Base-by-base conservation (phyloP, 2,888 invertebrate genomes). In the Cheilosia scutellata region DNA sequence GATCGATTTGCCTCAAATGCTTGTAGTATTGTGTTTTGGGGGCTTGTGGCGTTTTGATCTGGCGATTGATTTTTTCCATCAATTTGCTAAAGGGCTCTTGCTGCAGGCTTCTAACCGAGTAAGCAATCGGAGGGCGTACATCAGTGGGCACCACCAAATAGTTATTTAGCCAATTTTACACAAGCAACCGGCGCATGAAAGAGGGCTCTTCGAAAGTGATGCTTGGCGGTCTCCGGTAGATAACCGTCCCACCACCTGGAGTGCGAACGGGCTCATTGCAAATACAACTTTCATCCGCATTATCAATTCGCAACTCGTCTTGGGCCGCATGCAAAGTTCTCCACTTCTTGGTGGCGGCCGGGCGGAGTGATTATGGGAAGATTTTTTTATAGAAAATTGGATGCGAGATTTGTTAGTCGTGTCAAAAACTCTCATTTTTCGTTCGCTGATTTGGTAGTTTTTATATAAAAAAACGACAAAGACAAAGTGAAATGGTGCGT, bases 241-340 rank as follows among this genome's bases (percentile, higher is more conserved):
- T 62, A 51, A 83, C 74, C 68, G 37, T 58, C 49, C 70, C 51
- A 75, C 75, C 58, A 84, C 74, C 84, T 42, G 13, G 47, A 63
- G 68, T 58, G 70, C 42, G 7, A 7, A 40, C 70, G 57, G 37
- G 16, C 60, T 40, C 51, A 33, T 27, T 68, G 66, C 55, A 70
- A 53, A 37, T 66, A 72, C 57, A 80, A 80, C 84, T 84, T 84
- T 84, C 84, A 75, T 84, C 74, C 25, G 25, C 66, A 84, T 84
- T 84, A 70, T 79, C 63, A 72, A 84, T 80, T 84, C 84, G 74
- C 65, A 47, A 55, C 65, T 63, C 63, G 80, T 84, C 47, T 7
- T 20, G 53, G 11, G 44, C 53, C 5, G 16, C 44, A 65, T 25
- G 53, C 58, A 60, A 80, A 74, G 68, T 40, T 55, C 37, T 77